Evolutionary conservation across 2,888 invertebrate species (phyloP), one percentile per base, ranked within the genome.

Genomic region (Tenthredo livida): DNA sequence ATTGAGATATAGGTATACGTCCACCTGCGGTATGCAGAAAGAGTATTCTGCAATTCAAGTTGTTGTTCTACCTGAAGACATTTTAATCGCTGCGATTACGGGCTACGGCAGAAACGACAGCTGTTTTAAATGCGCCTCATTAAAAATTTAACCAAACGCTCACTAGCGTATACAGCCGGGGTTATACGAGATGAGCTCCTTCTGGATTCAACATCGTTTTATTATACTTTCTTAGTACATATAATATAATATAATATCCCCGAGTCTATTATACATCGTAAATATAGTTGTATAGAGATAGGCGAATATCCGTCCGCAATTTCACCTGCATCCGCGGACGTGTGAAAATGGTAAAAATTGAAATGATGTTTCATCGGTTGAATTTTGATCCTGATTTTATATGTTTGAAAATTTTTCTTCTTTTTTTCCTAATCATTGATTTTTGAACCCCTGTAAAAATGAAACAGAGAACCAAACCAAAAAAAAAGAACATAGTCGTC

Each of bases 31-130:
- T 80, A 80, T 21, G 58, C n/a, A 80, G 37, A 61, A 40, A 61
- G 40, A 83, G 17, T 84, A 72, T 75, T 84, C 84, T 65, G 77
- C 65, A 77, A 77, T 84, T 84, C 33, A 77, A 77, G 65, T 77
- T 84, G 43, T 84, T 84, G 40, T 65, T 33, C n/a, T 77, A 65
- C 89, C 88, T 90, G 89, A 91, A 88, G 89, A 90, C 89, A 88
- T 90, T 91, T 90, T 91, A 90, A 91, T 89, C 88, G 89, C 86
- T 84, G 87, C 88, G 90, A 91, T 91, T 90, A 91, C 90, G 88
- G 40, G 43, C 43, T 73, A 21, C 43, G 37, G 83, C 12, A 83
- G 67, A 83, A 83, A 73, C 84, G 84, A 87, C 90, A 89, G 90
- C 89, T 91, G 90, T 87, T 90, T 90, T 87, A 89, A 91, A 90